Conservation (phyloP, 2,888 invertebrate species). For the Hemaris fuciformis region DNA sequence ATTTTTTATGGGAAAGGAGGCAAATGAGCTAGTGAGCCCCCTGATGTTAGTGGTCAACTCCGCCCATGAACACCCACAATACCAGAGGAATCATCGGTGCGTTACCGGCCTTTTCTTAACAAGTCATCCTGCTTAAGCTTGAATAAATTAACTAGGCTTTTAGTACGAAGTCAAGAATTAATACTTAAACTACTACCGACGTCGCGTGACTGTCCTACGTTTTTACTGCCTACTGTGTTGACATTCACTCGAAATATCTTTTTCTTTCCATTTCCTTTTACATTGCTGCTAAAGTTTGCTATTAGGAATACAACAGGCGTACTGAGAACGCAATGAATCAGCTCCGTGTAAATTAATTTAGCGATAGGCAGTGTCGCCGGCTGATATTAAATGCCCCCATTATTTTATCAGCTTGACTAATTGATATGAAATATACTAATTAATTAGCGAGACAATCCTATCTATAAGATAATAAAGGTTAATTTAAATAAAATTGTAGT, state of each 20-base stretch:
- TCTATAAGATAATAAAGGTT: background rate
- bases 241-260: conserved; percentile 26
- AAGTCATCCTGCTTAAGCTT: background rate
- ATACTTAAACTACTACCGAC: background rate
- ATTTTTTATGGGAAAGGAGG: too few relatives aligned
- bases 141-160: background rate
- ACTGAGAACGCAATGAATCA: conserved; percentile 29
- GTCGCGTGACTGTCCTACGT: conserved; percentile 34
- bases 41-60: too few relatives aligned
- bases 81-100: too few relatives aligned
- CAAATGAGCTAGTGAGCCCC: too few relatives aligned
- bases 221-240: conserved; percentile 30
- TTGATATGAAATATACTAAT: conserved; percentile 55
- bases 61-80: too few relatives aligned
- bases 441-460: conserved; percentile 27
- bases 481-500: too few relatives aligned
- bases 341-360: conserved; percentile 24
- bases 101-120: too few relatives aligned
- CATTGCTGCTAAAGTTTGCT: conserved; percentile 41
- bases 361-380: conserved; percentile 13
- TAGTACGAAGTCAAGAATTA: background rate
- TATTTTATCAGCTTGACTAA: conserved; percentile 59
- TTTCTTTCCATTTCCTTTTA: conserved; percentile 25
- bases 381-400: conserved; percentile 39
- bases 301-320: conserved; percentile 30